Conservation (phyloP, 2,797 vertebrate genomes). For the Mallotus villosus region DNA sequence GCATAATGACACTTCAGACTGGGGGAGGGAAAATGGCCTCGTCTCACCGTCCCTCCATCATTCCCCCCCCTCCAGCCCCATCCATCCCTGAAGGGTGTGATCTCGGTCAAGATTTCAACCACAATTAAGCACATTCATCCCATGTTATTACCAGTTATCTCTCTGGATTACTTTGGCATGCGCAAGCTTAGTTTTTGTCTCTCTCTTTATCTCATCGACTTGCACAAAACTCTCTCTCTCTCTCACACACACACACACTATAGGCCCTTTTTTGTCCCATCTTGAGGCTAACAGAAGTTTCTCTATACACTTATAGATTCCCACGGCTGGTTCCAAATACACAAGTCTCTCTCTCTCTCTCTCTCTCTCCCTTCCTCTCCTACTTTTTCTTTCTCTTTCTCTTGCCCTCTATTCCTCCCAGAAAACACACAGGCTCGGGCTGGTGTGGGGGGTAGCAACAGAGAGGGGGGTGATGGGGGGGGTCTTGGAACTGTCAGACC, state of each 20-base stretch:
- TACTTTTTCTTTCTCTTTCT: conserved; percentile 20
- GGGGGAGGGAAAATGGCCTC: not conserved
- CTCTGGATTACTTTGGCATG: not conserved
- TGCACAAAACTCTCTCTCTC: not conserved
- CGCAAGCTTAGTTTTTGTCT: not conserved
- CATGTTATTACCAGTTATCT: conserved; percentile 8
- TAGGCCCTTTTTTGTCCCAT: too few species aligned
- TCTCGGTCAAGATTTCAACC: not conserved
- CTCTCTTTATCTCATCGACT: not conserved
- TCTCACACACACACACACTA: not conserved
- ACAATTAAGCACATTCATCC: not conserved
- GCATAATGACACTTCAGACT: not conserved
- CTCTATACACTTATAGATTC: too few species aligned
- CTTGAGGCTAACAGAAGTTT: too few species aligned
- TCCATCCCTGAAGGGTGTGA: not conserved
- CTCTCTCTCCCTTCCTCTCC: conserved; percentile 3
- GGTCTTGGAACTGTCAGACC: conserved; percentile 13
- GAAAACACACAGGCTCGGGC: conserved; percentile 20
- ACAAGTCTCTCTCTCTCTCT: not conserved
- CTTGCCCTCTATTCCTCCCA: conserved; percentile 13
- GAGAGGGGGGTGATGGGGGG: not conserved
- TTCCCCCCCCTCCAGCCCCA: too few species aligned
- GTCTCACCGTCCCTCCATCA: too few species aligned
- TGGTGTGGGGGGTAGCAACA: not conserved
- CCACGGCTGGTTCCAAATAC: not conserved